phyloP scores from a whole-genome alignment of 2,888 invertebrate genomes.

The Perithous albicinctus region DNA sequence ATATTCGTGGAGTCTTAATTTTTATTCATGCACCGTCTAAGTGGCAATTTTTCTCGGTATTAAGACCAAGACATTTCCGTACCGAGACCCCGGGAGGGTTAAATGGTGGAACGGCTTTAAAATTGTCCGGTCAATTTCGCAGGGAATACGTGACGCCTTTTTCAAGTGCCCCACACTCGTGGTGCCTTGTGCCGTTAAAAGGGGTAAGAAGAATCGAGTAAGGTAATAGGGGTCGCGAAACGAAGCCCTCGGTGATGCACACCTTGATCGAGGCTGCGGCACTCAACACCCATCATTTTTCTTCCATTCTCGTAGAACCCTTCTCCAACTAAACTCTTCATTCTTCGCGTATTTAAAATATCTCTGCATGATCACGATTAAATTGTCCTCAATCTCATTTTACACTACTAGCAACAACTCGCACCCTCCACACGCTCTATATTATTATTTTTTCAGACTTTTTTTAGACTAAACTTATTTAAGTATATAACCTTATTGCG shows the following conservation, averaged over 20 bases:
- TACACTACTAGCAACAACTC: too few species aligned
- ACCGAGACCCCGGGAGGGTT: conserved; percentile 27
- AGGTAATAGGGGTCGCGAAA: conserved; percentile 45
- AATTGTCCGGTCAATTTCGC: conserved; percentile 85
- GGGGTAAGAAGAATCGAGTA: conserved; percentile 69
- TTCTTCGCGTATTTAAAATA: conserved; percentile 10
- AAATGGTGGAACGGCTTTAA: conserved; percentile 78
- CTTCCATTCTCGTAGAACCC: conserved; percentile 55
- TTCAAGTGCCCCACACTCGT: conserved; percentile 75
- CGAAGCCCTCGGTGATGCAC: conserved; percentile 47
- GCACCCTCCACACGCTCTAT: background rate
- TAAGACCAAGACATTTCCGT: conserved; percentile 71
- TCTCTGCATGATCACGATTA: background rate
- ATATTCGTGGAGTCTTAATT: conserved; percentile 76
- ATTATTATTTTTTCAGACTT: background rate
- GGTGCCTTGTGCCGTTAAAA: conserved; percentile 63
- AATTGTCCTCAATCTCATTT: background rate
- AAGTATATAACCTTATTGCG: too few species aligned
- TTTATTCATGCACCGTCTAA: conserved; percentile 84
- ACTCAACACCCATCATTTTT: conserved; percentile 63
- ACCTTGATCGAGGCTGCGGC: conserved; percentile 66
- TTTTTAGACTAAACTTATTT: too few species aligned
- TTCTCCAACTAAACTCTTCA: conserved; percentile 47
- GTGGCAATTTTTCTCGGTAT: conserved; percentile 84
- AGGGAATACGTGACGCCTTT: conserved; percentile 83